Conservation (phyloP, 2,888 invertebrate genomes). For the Ornithoptera priamus region DNA sequence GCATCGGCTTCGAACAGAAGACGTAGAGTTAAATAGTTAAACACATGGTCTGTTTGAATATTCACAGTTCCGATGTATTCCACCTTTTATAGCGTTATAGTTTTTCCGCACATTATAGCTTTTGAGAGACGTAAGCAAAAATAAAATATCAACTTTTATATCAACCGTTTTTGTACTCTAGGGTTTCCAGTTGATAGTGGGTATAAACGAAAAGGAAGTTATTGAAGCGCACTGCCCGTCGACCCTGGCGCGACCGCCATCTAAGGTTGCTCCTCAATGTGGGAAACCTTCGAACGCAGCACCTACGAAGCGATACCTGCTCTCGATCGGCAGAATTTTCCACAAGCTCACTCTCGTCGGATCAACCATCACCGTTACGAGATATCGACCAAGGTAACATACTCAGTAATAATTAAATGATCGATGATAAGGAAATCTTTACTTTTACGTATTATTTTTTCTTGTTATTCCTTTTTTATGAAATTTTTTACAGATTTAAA, state of each 20-base stretch:
- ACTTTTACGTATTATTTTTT: too few species aligned
- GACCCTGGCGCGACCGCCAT: conserved; percentile 64
- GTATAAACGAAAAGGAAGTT: conserved; percentile 69
- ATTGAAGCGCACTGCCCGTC: conserved; percentile 66
- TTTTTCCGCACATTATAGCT: too few species aligned
- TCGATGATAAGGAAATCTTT: too few species aligned
- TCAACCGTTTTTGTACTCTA: conserved; percentile 43
- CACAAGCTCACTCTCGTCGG: conserved; percentile 93
- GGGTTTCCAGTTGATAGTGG: conserved; percentile 91
- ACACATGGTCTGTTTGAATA: too few species aligned
- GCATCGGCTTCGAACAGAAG: too few species aligned
- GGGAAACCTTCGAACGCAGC: conserved; percentile 58
- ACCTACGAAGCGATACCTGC: conserved; percentile 86
- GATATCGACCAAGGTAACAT: conserved; percentile 92
- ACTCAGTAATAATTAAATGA: not conserved
- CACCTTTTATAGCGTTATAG: too few species aligned
- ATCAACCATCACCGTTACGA: conserved; percentile 94
- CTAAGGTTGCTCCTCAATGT: conserved; percentile 71
- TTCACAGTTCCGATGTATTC: too few species aligned
- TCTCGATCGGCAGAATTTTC: conserved; percentile 97
- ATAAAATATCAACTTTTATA: not conserved
- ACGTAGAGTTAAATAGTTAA: too few species aligned
- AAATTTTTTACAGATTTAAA: too few species aligned
- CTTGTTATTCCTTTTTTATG: too few species aligned
- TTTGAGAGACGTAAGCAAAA: too few species aligned